Conservation (phyloP, 2,888 invertebrate species). For the Tetrapedia diversipes region DNA sequence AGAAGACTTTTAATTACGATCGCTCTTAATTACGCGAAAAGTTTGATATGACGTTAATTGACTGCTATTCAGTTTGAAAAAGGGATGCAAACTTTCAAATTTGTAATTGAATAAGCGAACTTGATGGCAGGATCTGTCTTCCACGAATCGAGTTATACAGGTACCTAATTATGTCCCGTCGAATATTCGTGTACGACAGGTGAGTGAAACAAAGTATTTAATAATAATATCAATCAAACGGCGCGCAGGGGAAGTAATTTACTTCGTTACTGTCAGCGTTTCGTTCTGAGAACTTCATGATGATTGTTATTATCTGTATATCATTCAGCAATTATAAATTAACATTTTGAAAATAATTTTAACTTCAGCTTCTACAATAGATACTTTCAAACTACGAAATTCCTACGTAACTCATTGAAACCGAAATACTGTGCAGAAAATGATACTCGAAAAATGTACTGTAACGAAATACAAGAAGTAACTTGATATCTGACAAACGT, state of each 20-base stretch:
- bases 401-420: too few species aligned
- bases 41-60: slow-evolving; percentile 28
- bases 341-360: too few species aligned
- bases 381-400: too few species aligned
- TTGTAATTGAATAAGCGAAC: slow-evolving; percentile 33
- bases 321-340: too few species aligned
- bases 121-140: slow-evolving; percentile 6
- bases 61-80: slow-evolving; percentile 4
- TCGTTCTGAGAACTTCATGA: too few species aligned
- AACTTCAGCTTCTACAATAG: too few species aligned
- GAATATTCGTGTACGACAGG: neutral
- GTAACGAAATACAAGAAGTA: too few species aligned
- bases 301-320: too few species aligned
- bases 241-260: neutral
- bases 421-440: too few species aligned
- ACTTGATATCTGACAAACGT: too few species aligned
- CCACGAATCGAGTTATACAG: neutral
- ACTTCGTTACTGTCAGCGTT: neutral
- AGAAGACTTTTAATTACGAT: neutral
- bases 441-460: too few species aligned
- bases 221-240: neutral
- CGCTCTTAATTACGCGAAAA: slow-evolving; percentile 2
- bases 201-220: neutral
- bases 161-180: slow-evolving; percentile 10
- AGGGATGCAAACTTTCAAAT: slow-evolving; percentile 18